Conservation (phyloP, 2,888 invertebrate species). For the Caenorhabditis sulstoni region DNA sequence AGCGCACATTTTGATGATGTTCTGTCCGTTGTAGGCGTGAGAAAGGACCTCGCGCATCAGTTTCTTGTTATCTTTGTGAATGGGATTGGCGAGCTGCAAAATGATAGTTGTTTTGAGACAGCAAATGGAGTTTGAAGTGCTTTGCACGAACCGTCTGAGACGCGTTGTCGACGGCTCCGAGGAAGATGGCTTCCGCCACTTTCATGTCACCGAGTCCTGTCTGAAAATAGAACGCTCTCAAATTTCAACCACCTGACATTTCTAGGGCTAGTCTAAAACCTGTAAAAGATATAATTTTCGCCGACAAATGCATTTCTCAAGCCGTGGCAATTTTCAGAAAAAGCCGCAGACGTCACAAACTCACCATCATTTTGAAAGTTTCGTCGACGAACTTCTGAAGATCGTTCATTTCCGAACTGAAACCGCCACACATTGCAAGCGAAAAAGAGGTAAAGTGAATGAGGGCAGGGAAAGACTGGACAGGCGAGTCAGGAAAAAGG, state of each 20-base stretch:
- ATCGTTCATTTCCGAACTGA: neutral
- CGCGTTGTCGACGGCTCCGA: conserved; percentile 10
- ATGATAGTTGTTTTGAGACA: neutral
- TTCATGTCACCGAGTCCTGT: conserved; percentile 48
- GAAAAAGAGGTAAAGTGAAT: conserved; percentile 10
- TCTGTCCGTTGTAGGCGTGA: conserved; percentile 35
- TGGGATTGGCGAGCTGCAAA: conserved; percentile 13
- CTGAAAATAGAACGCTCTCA: too few relatives aligned
- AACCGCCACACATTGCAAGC: neutral
- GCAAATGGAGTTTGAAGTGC: neutral
- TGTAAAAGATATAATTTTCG: too few relatives aligned
- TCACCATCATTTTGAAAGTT: conserved; percentile 35
- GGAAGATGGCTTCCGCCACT: conserved; percentile 39
- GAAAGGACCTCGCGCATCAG: conserved; percentile 24
- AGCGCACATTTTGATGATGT: conserved; percentile 47
- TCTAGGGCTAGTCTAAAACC: too few relatives aligned
- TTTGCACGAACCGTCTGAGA: conserved; percentile 15
- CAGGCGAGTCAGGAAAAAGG: neutral
- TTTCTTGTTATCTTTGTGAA: neutral
- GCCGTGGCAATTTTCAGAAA: too few relatives aligned
- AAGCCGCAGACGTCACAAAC: conserved; percentile 9
- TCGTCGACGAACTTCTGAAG: conserved; percentile 38
- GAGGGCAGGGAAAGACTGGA: too few relatives aligned
- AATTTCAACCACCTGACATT: too few relatives aligned
- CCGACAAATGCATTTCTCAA: too few relatives aligned